Percentiles rank a stretch among this genome's conserved stretches.
phyloP scores from a whole-genome alignment of 1,140 invertebrate species.

The Harpegnathos saltator region DNA sequence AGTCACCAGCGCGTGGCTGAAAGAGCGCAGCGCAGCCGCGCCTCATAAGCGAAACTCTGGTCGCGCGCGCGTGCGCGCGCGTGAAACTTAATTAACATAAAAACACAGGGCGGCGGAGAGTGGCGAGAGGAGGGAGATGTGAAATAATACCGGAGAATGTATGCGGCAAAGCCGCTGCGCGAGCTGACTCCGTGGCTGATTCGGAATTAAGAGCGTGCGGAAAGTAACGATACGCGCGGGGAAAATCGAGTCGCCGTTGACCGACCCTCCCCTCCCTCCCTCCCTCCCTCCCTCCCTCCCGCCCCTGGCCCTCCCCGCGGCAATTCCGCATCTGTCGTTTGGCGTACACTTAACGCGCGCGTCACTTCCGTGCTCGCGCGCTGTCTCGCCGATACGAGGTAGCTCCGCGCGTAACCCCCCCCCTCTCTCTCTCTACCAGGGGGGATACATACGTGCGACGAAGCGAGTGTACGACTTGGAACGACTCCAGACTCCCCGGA shows the following conservation, averaged over 20 bases:
- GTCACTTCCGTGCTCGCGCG: no score
- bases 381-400: neutral
- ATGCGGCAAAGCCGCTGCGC: no score
- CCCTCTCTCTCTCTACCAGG: no score
- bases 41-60: slow-evolving; percentile 14
- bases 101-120: no score
- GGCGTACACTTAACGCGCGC: no score
- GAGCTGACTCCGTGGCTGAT: slow-evolving; percentile 22
- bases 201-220: slow-evolving; percentile 21
- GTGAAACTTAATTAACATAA: slow-evolving; percentile 20
- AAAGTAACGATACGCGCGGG: slow-evolving; percentile 25
- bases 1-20: neutral
- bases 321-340: no score
- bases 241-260: slow-evolving; percentile 1
- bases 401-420: neutral
- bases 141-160: no score
- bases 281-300: no score
- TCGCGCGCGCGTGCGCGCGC: neutral
- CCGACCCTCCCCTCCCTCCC: no score
- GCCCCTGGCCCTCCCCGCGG: no score
- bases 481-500: slow-evolving; percentile 70
- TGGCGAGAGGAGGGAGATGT: no score
- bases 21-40: neutral
- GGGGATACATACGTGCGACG: slow-evolving; percentile 4
- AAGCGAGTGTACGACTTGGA: slow-evolving; percentile 68